Evolutionary conservation across 2,113 vertebrate species (phyloP).

Genomic region (Oenanthe oenanthe): DNA sequence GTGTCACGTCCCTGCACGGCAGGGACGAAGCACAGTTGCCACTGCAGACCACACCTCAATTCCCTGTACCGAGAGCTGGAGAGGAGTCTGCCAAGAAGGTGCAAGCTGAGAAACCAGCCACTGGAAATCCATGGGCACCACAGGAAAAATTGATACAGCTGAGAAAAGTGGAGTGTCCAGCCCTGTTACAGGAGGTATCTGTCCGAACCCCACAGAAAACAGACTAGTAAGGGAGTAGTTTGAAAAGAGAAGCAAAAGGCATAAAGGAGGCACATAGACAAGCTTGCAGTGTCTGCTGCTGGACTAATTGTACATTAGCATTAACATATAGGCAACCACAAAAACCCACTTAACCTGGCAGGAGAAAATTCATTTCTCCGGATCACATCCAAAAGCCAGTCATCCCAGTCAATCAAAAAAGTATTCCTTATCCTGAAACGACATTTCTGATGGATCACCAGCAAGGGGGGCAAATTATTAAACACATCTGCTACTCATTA

Average conservation of each 20-base stretch:
- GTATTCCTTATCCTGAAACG: not conserved
- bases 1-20: accelerated
- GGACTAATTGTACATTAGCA: not conserved
- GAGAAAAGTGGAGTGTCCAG: not conserved
- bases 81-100: not conserved
- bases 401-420: not conserved
- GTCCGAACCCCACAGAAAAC: not conserved
- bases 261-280: not conserved
- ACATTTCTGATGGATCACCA: not conserved
- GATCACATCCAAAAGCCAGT: not conserved
- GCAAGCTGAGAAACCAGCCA: not conserved
- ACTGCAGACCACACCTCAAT: not conserved
- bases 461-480: not conserved
- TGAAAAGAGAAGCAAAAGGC: not conserved
- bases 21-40: not conserved
- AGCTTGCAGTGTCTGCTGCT: not conserved
- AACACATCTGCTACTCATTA: not conserved
- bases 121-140: not conserved
- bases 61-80: not conserved
- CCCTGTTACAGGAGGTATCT: not conserved
- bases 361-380: not conserved
- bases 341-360: not conserved
- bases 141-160: not conserved
- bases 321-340: not conserved
- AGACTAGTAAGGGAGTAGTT: not conserved